Percentiles rank a stretch among this genome's conserved stretches.
These are phyloP conservation scores for Agonum fuliginosum DNA, from an alignment of 2,888 invertebrate genomes.

Conservation along the genomic window DNA sequence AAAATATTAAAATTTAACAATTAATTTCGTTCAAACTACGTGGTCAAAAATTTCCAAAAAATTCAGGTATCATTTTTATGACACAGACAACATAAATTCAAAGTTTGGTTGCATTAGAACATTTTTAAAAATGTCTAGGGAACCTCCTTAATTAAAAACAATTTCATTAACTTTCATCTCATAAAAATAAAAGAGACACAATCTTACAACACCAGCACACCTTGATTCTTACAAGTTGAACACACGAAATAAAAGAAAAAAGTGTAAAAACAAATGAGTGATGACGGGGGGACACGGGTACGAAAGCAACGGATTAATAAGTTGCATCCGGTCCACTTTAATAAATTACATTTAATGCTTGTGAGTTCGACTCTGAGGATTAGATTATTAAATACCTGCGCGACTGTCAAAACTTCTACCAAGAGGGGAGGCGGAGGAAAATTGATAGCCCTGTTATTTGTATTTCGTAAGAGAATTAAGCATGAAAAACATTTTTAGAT, in stretches of 20 bases:
- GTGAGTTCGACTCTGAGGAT: conserved; percentile 13
- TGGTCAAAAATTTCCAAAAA: too few species aligned
- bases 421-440: background rate
- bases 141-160: conserved; percentile 44
- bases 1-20: too few species aligned
- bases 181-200: background rate
- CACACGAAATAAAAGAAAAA: background rate
- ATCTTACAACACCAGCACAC: conserved; percentile 25
- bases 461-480: conserved; percentile 48
- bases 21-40: too few species aligned
- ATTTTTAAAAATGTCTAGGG: too few species aligned
- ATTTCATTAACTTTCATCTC: conserved; percentile 20
- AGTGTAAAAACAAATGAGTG: conserved; percentile 20
- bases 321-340: conserved; percentile 55
- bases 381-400: conserved; percentile 28
- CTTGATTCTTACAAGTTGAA: background rate
- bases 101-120: too few species aligned
- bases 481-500: conserved; percentile 19
- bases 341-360: conserved; percentile 53
- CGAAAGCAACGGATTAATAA: conserved; percentile 49
- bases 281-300: conserved; percentile 17
- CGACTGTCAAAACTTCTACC: conserved; percentile 33
- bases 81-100: too few species aligned
- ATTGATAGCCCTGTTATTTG: conserved; percentile 50
- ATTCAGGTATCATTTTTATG: too few species aligned